A percentile compares a stretch with the other conserved stretches of the same genome.
Conservation (phyloP, 1,140 invertebrate species). For the Holcopasites calliopsidis region DNA sequence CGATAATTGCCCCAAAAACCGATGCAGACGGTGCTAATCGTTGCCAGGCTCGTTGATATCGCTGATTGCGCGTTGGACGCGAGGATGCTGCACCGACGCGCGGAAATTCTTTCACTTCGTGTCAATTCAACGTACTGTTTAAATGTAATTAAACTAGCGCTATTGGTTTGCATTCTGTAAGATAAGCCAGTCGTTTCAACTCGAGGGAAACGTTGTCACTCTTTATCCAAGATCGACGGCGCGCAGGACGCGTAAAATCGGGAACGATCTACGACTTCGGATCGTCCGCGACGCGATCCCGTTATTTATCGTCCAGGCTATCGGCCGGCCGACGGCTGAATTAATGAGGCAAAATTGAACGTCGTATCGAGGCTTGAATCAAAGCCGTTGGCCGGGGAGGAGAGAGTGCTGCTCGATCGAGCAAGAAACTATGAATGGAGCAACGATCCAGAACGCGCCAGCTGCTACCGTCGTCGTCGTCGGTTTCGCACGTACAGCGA, state of each 20-base stretch:
- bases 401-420: conserved; percentile 30
- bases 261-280: too few relatives aligned
- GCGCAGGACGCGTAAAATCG: too few relatives aligned
- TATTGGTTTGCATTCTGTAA: too few relatives aligned
- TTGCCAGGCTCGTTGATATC: conserved; percentile 37
- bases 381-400: conserved; percentile 3
- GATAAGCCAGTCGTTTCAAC: too few relatives aligned
- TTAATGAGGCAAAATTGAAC: conserved; percentile 36
- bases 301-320: conserved; percentile 17
- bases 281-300: neutral
- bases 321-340: neutral
- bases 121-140: too few relatives aligned
- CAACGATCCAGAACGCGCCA: conserved; percentile 52
- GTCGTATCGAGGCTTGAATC: conserved; percentile 30
- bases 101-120: too few relatives aligned
- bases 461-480: conserved; percentile 35
- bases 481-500: conserved; percentile 36
- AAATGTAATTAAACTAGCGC: too few relatives aligned
- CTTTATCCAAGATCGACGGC: too few relatives aligned
- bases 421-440: conserved; percentile 54
- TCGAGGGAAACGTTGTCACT: too few relatives aligned
- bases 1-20: conserved; percentile 56
- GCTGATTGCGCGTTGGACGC: conserved; percentile 24
- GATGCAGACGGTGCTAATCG: neutral
- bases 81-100: conserved; percentile 3